These are phyloP conservation scores for Thermophis baileyi DNA, from an alignment of 2,113 vertebrate genomes.

Conservation along the genomic window DNA sequence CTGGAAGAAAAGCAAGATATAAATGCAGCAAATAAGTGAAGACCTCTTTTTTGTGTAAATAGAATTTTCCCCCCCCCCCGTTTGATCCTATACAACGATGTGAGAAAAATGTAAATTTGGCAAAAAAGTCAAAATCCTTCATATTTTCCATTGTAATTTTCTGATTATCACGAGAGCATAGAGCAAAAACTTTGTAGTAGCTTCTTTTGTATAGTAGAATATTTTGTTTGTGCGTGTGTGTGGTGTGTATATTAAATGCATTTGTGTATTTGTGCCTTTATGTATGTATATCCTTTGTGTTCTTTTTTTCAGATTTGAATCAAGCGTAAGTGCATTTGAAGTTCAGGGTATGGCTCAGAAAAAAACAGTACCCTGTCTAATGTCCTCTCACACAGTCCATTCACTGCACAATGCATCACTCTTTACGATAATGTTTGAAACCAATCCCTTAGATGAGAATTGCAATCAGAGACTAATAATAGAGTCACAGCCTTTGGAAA, in stretches of 20 bases:
- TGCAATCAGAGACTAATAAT: conserved; percentile 85
- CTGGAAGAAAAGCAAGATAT: not conserved
- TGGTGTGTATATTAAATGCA: not conserved
- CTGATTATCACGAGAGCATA: not conserved
- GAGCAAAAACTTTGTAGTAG: not conserved
- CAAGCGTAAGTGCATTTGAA: conserved; percentile 83
- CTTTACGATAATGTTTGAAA: conserved; percentile 89
- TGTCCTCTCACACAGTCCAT: conserved; percentile 80
- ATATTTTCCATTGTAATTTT: not conserved
- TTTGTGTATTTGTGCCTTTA: not conserved
- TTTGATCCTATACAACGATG: not conserved
- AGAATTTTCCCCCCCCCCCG: accelerated
- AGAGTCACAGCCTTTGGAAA: conserved; percentile 91
- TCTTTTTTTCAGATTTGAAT: conserved; percentile 76
- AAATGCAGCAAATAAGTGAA: not conserved
- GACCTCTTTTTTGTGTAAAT: not conserved
- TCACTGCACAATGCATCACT: conserved; percentile 73
- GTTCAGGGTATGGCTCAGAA: conserved; percentile 78
- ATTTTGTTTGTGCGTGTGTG: not conserved
- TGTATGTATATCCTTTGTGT: not conserved
- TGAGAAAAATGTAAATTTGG: not conserved
- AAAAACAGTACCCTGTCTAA: conserved; percentile 74
- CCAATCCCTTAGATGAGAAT: conserved; percentile 86
- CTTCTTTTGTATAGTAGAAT: not conserved
- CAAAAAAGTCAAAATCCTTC: not conserved